A percentile compares a stretch with the other conserved stretches of the same genome.
These are phyloP conservation scores for Xanthia icteritia DNA, from an alignment of 2,888 invertebrate species.

Conservation along the genomic window DNA sequence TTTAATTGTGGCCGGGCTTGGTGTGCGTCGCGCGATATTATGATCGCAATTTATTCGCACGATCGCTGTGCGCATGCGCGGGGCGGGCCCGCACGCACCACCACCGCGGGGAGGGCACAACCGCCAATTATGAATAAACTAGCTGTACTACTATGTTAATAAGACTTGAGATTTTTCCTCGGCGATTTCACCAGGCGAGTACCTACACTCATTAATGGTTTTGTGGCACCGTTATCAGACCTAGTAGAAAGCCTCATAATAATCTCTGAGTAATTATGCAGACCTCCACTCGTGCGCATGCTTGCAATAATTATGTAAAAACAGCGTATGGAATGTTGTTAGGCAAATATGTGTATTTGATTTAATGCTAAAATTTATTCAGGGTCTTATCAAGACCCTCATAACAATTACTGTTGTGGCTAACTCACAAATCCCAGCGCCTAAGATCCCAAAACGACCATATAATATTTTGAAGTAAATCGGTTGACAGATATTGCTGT, in stretches of 20 bases:
- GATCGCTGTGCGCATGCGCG: slow-evolving; percentile 72
- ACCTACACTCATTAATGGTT: slow-evolving; percentile 87
- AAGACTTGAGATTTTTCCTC: slow-evolving; percentile 87
- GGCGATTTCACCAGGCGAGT: slow-evolving; percentile 86
- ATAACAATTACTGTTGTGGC: slow-evolving; percentile 27
- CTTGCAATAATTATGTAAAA: slow-evolving; percentile 29
- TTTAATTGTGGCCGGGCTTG: slow-evolving; percentile 84
- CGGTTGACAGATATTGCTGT: slow-evolving; percentile 42
- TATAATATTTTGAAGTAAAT: slow-evolving; percentile 36
- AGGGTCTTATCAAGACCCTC: slow-evolving; percentile 12
- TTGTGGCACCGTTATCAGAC: slow-evolving; percentile 84
- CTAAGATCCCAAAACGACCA: slow-evolving; percentile 14
- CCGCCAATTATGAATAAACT: slow-evolving; percentile 89
- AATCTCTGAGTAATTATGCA: slow-evolving; percentile 67
- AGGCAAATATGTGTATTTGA: neutral
- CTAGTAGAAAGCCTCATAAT: slow-evolving; percentile 82
- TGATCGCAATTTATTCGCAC: slow-evolving; percentile 84
- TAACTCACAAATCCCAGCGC: slow-evolving; percentile 24
- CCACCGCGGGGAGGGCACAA: slow-evolving; percentile 79
- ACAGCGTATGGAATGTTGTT: neutral
- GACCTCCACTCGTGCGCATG: slow-evolving; percentile 48
- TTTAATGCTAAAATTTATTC: slow-evolving; percentile 29
- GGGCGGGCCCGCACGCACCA: slow-evolving; percentile 78
- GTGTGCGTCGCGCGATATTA: slow-evolving; percentile 83
- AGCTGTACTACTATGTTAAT: slow-evolving; percentile 89